These are phyloP conservation scores for Drosophila rellima DNA, from an alignment of 2,888 invertebrate genomes.

Conservation along the genomic window DNA sequence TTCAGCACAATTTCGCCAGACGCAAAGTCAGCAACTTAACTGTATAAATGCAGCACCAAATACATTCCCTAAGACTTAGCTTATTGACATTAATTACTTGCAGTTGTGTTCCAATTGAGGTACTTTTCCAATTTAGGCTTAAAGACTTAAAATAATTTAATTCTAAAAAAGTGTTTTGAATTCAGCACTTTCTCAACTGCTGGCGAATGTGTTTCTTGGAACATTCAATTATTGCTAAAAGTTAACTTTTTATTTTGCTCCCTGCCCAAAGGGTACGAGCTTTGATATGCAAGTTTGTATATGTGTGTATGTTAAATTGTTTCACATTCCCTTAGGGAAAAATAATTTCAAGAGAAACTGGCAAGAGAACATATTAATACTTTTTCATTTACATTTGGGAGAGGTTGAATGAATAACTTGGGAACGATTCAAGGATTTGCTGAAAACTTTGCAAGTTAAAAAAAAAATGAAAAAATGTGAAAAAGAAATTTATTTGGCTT, in stretches of 20 bases:
- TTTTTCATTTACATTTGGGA: constrained; percentile 71
- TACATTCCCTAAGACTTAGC: too few relatives aligned
- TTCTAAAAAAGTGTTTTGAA: not conserved
- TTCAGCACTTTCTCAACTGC: not conserved
- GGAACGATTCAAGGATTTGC: constrained; percentile 36
- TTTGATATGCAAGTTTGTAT: constrained; percentile 48
- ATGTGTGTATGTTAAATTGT: constrained; percentile 44
- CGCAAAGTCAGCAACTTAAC: not conserved
- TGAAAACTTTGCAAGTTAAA: constrained; percentile 61
- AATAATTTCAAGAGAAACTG: constrained; percentile 63
- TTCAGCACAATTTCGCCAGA: not conserved
- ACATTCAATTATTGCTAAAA: constrained; percentile 42
- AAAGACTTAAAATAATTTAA: not conserved
- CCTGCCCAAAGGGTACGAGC: constrained; percentile 63
- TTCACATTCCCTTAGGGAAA: constrained; percentile 61
- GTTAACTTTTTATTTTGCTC: constrained; percentile 62
- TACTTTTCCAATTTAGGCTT: too few relatives aligned
- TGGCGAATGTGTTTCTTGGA: constrained; percentile 27
- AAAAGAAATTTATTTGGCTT: constrained; percentile 39
- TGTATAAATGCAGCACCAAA: too few relatives aligned
- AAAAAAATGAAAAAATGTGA: not conserved
- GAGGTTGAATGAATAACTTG: constrained; percentile 6
- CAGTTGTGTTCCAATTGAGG: too few relatives aligned
- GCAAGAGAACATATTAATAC: constrained; percentile 69
- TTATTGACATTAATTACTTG: too few relatives aligned